Conservation (phyloP, 2,113 vertebrate genomes). For the Prochilodus magdalenae region DNA sequence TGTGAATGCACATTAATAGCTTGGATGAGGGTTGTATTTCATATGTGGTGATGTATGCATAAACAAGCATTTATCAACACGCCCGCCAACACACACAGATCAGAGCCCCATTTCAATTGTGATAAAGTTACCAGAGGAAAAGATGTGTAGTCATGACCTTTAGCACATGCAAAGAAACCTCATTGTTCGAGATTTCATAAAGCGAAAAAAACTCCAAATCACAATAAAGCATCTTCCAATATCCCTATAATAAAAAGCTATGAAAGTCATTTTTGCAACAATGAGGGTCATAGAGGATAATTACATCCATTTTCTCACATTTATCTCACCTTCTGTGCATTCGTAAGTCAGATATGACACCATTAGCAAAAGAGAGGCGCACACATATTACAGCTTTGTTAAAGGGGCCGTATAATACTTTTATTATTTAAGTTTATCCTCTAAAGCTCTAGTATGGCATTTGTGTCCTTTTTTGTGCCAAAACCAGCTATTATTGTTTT, state of each 20-base stretch:
- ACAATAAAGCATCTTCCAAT: slow-evolving; percentile 42
- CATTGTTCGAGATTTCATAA: slow-evolving; percentile 31
- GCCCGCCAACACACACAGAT: slow-evolving; percentile 18
- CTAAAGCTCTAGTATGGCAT: background rate
- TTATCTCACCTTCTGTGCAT: slow-evolving; percentile 9
- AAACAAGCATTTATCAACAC: slow-evolving; percentile 14
- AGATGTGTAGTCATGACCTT: slow-evolving; percentile 53
- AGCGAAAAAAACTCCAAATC: slow-evolving; percentile 35
- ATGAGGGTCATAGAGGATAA: slow-evolving; percentile 21
- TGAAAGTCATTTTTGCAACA: slow-evolving; percentile 22
- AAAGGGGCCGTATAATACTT: background rate
- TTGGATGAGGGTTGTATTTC: slow-evolving; percentile 40
- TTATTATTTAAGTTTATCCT: too few relatives aligned
- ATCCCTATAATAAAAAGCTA: slow-evolving; percentile 33
- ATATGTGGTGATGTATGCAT: slow-evolving; percentile 3
- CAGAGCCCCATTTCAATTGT: slow-evolving; percentile 58
- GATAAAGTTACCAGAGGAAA: slow-evolving; percentile 56
- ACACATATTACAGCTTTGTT: slow-evolving; percentile 55
- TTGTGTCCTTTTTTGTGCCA: background rate
- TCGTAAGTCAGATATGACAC: slow-evolving; percentile 35
- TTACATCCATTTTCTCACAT: slow-evolving; percentile 17
- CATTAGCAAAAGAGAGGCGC: slow-evolving; percentile 48
- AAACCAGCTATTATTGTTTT: too few relatives aligned
- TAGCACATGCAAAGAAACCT: slow-evolving; percentile 25
- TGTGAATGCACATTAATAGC: slow-evolving; percentile 35